Base-by-base conservation (phyloP, 2,113 vertebrate species). In the Telmatochromis brachygnathus region DNA sequence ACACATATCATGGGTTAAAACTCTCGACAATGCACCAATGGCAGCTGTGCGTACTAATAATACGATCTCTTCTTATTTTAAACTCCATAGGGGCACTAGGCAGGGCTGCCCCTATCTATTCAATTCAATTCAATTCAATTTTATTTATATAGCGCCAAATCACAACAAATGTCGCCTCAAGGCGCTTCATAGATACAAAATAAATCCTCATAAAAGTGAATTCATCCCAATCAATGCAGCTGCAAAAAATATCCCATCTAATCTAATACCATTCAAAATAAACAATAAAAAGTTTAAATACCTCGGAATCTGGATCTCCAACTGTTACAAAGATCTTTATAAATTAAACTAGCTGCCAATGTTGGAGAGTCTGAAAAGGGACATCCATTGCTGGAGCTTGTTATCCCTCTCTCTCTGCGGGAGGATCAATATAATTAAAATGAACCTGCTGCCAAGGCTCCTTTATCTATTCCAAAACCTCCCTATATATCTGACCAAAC, bases 201-300 rank as follows among this genome's bases (percentile, higher is more conserved):
- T 51, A 51, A 51, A 3, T 51, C 49, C 4, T 51, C 49, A n/a
- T 0, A 51, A 51, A 51, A 51, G 0, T 51, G 49, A 51, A n/a
- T 51, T n/a, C 17, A 51, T 51, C 17, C 17, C 49, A 19, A 51
- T 51, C 49, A 51, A 9, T 51, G 8, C 1, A 51, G 8, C 47
- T 51, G 17, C 49, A n/a, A 51, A n/a, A 51, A 1, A 51, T 51
- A 51, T 51, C 49, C 17, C 49, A 51, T 51, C 2, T 51, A 51
- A 51, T 51, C 17, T 51, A 51, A 51, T 51, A 51, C 4, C 2
- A 51, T 5, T 51, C 4, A 51, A 51, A 51, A n/a, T 51, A 2
- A 51, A n/a, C 0, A 9, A 51, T 51, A 51, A 51, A 3, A 51
- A 9, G 3, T 0, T 51, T n/a, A 19, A 51, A 19, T 51, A 1